phyloP scores from a whole-genome alignment of 2,113 vertebrate genomes.

The Festucalex cinctus region DNA sequence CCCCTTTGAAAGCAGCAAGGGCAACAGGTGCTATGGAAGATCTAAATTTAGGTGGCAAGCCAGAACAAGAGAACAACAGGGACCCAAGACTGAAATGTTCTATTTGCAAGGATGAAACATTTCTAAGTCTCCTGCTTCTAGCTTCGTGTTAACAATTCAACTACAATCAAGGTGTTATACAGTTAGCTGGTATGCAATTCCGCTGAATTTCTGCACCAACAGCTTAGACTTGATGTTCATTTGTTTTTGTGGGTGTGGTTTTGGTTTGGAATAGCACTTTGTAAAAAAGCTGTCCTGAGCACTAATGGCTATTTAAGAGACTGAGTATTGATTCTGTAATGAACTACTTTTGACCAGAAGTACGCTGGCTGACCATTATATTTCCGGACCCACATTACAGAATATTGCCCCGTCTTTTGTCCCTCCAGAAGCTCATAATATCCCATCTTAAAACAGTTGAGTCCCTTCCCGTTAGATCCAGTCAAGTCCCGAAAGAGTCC shows the following conservation, averaged over 20 bases:
- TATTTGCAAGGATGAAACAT: not conserved
- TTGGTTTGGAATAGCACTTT: not conserved
- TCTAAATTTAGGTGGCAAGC: conserved; percentile 45
- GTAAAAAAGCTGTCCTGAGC: not conserved
- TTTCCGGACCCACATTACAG: too few relatives aligned
- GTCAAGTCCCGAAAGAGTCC: too few relatives aligned
- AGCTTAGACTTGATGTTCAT: not conserved
- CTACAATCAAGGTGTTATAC: not conserved
- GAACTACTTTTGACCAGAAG: too few relatives aligned
- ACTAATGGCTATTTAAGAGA: not conserved
- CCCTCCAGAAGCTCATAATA: too few relatives aligned
- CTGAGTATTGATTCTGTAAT: too few relatives aligned
- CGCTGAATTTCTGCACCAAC: not conserved
- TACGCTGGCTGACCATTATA: too few relatives aligned
- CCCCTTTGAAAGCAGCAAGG: not conserved
- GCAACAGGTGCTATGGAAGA: conserved; percentile 33
- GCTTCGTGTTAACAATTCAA: not conserved
- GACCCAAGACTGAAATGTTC: not conserved
- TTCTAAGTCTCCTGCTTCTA: not conserved
- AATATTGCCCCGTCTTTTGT: too few relatives aligned
- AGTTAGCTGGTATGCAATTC: not conserved
- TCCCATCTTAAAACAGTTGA: too few relatives aligned
- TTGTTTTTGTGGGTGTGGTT: too few relatives aligned
- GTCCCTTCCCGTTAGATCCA: too few relatives aligned
- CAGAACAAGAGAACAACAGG: conserved; percentile 27